Conservation (phyloP, 2,888 invertebrate genomes). For the Drosophila fulvimacula region DNA sequence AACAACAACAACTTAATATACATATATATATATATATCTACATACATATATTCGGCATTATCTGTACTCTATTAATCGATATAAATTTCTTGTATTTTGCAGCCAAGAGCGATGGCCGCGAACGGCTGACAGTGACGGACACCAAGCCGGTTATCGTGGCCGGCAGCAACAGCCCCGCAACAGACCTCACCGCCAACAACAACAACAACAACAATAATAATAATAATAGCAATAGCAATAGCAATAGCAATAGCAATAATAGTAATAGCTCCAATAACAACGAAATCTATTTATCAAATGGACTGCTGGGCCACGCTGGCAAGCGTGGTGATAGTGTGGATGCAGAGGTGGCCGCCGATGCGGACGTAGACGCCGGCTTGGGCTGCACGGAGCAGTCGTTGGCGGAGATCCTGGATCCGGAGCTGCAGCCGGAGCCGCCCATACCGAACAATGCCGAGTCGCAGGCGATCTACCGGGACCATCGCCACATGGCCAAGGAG, state of each 20-base stretch:
- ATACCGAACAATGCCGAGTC: slow-evolving; percentile 91
- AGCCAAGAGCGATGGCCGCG: slow-evolving; percentile 85
- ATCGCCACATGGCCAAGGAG: slow-evolving; percentile 94
- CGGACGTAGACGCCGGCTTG: slow-evolving; percentile 54
- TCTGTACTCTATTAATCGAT: too few relatives aligned
- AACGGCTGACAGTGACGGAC: slow-evolving; percentile 83
- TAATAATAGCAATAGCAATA: slow-evolving; percentile 52
- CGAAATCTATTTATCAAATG: slow-evolving; percentile 46
- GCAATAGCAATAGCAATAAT: slow-evolving; percentile 43
- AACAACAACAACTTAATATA: neutral
- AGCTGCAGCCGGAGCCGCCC: slow-evolving; percentile 92
- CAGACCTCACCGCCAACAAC: slow-evolving; percentile 62
- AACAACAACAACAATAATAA: slow-evolving; percentile 42
- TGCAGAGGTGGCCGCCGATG: slow-evolving; percentile 30
- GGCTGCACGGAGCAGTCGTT: slow-evolving; percentile 85
- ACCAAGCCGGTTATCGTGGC: slow-evolving; percentile 81
- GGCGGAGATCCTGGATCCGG: slow-evolving; percentile 92
- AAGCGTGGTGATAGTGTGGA: slow-evolving; percentile 30
- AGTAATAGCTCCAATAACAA: slow-evolving; percentile 33
- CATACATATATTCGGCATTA: neutral
- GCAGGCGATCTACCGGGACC: slow-evolving; percentile 93
- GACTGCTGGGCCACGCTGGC: slow-evolving; percentile 46
- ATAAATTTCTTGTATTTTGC: slow-evolving; percentile 8
- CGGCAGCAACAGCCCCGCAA: slow-evolving; percentile 37
- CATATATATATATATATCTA: neutral